Base-by-base conservation (phyloP, 1,140 invertebrate species). In the Ooceraea biroi region DNA sequence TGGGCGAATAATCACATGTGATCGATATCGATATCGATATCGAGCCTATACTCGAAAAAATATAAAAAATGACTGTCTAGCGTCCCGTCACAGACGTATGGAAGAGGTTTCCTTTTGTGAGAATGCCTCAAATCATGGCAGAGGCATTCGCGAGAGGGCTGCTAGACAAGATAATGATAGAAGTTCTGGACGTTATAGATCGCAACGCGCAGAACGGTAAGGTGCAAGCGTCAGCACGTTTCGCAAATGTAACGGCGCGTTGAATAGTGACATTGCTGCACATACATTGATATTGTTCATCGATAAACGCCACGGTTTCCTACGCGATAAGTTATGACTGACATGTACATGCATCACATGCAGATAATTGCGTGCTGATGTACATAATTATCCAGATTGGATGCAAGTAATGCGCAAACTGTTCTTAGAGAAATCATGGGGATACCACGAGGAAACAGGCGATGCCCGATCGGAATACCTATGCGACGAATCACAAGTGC, bases 131-230 rank as follows among this genome's bases (percentile, higher is more conserved):
- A 83, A 84, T 84, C 46, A 86, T 89, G 83, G 66, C 89, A 22
- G 82, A 91, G 69, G 66, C 82, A 27, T 89, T 92, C 14, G 90
- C 85, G 0, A 90, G 78, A 80, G 85, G 88, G 22, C 52, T 92
- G 19, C 58, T 92, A 22, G 78, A 85, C 46, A 87, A 87, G 72
- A 88, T 91, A 58, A 85, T 89, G 66, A 4, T 85, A 27, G 78
- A 89, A 88, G 89, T 83, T 41, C 85, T 91, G 41, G 68, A 90
- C n/a, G 60, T 65, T 68, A 27, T 88, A 58, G 78, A 89, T 11
- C 52, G 63, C 46, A 55, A 60, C 5, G 44, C 50, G 12, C 69
- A 88, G 36, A 22, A 80, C n/a, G 87, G 89, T 90, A 74, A 84
- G 76, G 25, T 58, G 65, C 27, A 57, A 57, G 22, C 50, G 36